phyloP scores from a whole-genome alignment of 30 jellyfish, hydroid and myxozoan species.

The Hydra vulgaris region DNA sequence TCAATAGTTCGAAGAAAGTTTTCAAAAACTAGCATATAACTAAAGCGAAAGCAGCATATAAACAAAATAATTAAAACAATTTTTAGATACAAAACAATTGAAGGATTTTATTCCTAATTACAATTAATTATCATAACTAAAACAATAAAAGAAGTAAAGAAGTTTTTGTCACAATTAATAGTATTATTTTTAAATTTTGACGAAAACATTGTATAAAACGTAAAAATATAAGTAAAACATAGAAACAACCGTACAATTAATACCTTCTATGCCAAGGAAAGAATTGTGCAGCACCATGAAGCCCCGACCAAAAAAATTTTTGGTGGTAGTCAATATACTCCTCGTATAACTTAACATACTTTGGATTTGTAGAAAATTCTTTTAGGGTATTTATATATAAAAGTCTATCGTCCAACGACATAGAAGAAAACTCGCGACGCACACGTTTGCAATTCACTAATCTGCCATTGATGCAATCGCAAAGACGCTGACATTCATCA shows the following conservation, averaged over 20 bases:
- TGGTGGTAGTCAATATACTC: slow-evolving; percentile 1
- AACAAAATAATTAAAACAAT: neutral
- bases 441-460: slow-evolving; percentile 26
- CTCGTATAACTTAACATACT: neutral
- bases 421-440: slow-evolving; percentile 31
- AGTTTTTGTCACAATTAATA: neutral
- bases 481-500: slow-evolving; percentile 30
- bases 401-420: slow-evolving; percentile 23
- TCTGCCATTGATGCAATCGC: slow-evolving; percentile 31
- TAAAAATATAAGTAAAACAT: neutral
- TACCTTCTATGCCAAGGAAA: slow-evolving; percentile 49
- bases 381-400: slow-evolving; percentile 5
- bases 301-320: slow-evolving; percentile 1
- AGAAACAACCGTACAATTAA: neutral
- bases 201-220: too few relatives aligned
- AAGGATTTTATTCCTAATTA: too few relatives aligned
- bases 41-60: neutral
- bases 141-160: too few relatives aligned
- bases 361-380: neutral
- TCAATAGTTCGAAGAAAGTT: slow-evolving; percentile 38
- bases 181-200: neutral
- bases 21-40: slow-evolving; percentile 7
- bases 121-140: too few relatives aligned
- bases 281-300: slow-evolving; percentile 13
- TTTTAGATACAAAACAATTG: neutral